Percentiles rank a stretch among this genome's conserved stretches.
phyloP scores from a whole-genome alignment of 2,888 invertebrate species.

The Ophraella communa region DNA sequence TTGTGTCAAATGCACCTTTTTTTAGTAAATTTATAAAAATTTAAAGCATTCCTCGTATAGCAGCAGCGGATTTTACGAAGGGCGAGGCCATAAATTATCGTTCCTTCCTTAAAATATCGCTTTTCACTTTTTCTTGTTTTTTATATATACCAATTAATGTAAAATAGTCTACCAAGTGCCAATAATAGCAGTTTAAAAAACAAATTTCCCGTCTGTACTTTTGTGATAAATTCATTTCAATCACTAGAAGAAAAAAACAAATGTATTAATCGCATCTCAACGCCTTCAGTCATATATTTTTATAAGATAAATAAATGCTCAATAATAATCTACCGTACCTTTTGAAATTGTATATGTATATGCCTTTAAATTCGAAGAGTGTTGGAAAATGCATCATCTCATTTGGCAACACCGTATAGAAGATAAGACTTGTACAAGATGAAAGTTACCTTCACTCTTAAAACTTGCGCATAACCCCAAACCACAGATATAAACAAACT shows the following conservation, averaged over 20 bases:
- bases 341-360: neutral
- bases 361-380: constrained; percentile 2
- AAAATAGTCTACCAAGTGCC: neutral
- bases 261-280: too few species aligned
- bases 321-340: constrained; percentile 12
- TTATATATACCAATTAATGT: too few species aligned
- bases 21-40: neutral
- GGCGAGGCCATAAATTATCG: too few species aligned
- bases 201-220: neutral
- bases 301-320: constrained; percentile 15
- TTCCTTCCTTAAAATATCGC: too few species aligned
- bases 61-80: too few species aligned
- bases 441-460: constrained; percentile 11
- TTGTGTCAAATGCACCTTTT: neutral
- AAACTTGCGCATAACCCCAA: too few species aligned
- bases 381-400: neutral
- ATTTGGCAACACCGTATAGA: neutral
- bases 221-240: neutral
- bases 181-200: neutral
- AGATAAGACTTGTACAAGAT: neutral
- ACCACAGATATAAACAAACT: too few species aligned
- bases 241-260: neutral
- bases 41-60: neutral
- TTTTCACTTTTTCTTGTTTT: too few species aligned
- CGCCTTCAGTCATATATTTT: constrained; percentile 10